phyloP scores from a whole-genome alignment of 2,113 vertebrate species.

The Eira barbara region DNA sequence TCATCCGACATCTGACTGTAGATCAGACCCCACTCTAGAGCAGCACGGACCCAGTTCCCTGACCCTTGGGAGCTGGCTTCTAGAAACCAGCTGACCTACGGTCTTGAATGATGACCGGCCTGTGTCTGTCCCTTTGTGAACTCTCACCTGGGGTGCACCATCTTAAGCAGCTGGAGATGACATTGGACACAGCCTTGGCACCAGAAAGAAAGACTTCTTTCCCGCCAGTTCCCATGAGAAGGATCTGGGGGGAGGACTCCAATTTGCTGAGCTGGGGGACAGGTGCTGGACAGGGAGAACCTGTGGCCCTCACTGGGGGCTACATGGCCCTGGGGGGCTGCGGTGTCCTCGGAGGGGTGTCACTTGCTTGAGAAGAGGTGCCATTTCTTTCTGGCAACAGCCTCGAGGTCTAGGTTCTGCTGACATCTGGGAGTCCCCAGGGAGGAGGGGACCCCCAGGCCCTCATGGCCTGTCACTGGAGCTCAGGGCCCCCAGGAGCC shows the following conservation, averaged over 20 bases:
- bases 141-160: background rate
- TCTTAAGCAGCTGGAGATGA: background rate
- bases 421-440: background rate
- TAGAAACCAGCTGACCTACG: background rate
- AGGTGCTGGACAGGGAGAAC: background rate
- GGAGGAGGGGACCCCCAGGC: background rate
- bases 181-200: accelerated
- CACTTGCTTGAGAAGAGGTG: background rate
- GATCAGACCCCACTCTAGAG: background rate
- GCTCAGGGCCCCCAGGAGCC: background rate
- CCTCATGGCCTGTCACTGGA: background rate
- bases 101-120: accelerated
- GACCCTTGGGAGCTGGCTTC: accelerated
- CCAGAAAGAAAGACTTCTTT: background rate
- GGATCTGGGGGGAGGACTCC: background rate
- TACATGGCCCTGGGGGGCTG: background rate
- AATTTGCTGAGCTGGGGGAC: background rate
- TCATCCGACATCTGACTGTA: background rate
- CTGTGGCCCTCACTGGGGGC: background rate
- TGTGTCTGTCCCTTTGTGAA: background rate
- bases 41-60: no score
- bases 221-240: accelerated
- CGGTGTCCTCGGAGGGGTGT: background rate
- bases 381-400: background rate
- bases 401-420: background rate